These are phyloP conservation scores for Onychostoma macrolepis DNA, from an alignment of 2,113 vertebrate species.

Conservation along the genomic window DNA sequence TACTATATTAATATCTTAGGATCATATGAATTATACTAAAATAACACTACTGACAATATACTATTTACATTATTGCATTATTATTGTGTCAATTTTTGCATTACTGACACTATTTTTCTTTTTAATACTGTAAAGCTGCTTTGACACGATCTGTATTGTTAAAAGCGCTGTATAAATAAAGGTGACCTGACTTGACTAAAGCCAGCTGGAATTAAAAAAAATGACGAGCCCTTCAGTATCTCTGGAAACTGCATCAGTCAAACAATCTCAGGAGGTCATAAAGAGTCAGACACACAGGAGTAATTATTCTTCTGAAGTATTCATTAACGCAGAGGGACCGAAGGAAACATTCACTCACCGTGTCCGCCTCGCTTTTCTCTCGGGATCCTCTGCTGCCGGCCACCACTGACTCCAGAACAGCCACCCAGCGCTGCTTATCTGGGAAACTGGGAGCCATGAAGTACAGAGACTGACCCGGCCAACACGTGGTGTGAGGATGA, in stretches of 20 bases:
- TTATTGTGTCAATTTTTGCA: no score
- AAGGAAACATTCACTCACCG: conserved; percentile 51
- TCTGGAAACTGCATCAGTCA: background rate
- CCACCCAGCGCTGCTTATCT: conserved; percentile 99
- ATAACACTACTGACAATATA: no score
- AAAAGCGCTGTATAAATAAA: no score
- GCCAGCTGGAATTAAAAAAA: background rate
- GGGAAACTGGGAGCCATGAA: conserved; percentile 97
- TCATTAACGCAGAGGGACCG: background rate
- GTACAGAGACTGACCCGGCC: conserved; percentile 96
- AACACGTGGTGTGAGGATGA: conserved; percentile 96
- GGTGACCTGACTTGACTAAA: background rate
- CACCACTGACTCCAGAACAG: conserved; percentile 93
- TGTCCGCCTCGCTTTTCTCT: conserved; percentile 94
- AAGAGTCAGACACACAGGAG: background rate
- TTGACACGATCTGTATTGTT: no score
- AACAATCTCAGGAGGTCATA: background rate
- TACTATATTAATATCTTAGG: no score
- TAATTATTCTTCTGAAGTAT: background rate
- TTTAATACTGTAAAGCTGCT: no score
- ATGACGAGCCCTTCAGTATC: background rate
- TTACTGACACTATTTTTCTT: no score
- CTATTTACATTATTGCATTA: no score
- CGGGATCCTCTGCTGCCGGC: conserved; percentile 89
- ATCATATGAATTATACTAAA: no score